These are phyloP conservation scores for Neoitamus cyanurus DNA, from an alignment of 2,888 invertebrate genomes.

Conservation along the genomic window DNA sequence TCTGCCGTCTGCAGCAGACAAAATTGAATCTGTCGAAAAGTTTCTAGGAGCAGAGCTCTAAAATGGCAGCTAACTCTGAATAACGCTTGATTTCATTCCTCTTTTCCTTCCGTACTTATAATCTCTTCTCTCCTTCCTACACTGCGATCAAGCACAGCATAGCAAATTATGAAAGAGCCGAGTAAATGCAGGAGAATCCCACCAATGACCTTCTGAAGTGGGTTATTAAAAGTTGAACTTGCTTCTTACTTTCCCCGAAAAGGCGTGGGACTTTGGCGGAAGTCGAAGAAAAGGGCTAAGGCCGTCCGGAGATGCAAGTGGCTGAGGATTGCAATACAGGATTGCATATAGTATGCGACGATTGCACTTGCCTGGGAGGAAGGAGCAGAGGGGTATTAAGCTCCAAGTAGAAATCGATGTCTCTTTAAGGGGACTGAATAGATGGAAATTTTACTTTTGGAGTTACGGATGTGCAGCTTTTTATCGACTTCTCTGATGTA, in stretches of 20 bases:
- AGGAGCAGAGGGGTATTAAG: neutral
- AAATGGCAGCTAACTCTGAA: neutral
- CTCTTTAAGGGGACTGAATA: neutral
- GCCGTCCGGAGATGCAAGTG: neutral
- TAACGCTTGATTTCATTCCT: neutral
- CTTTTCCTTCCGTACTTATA: neutral
- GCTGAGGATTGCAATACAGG: neutral
- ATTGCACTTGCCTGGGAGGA: neutral
- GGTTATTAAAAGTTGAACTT: conserved; percentile 1
- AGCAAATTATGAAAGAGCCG: neutral
- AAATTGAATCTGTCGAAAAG: conserved; percentile 11
- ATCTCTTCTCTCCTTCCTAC: neutral
- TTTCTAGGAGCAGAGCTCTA: neutral
- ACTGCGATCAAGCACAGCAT: neutral
- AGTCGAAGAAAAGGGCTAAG: neutral
- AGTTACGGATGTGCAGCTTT: neutral
- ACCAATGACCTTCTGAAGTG: neutral
- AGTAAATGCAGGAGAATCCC: neutral
- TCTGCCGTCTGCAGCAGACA: neutral
- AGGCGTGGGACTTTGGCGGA: neutral
- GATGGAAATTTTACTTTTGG: neutral
- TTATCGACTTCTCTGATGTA: neutral
- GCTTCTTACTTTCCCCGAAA: neutral
- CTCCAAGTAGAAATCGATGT: neutral
- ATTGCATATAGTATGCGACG: neutral